Base-by-base conservation (phyloP, 2,113 vertebrate species). In the Dicerorhinus sumatrensis region DNA sequence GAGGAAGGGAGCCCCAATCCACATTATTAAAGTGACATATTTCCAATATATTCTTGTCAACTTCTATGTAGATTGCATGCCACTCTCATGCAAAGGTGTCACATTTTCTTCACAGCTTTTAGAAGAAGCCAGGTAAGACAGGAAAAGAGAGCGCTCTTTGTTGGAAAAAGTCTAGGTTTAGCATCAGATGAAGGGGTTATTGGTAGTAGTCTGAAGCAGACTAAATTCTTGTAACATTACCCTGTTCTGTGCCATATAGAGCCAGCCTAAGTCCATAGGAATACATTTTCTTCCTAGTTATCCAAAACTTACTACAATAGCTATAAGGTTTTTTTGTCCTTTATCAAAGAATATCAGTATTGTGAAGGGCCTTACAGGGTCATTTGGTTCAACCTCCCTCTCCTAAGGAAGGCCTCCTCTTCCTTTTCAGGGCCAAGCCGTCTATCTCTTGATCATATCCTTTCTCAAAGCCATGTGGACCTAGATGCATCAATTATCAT, bases 21-120 rank as follows among this genome's bases (percentile, higher is more conserved):
- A 60, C 69, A 76, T 89, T 91, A 87, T 87, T 77, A 85, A 89
- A 96, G 77, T 91, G 69, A 56, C 56, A 36, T 72, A 23, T 90
- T 97, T 96, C 29, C 13, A 23, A 3, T 75, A 58, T 90, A 42
- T 60, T 94, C 36, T 85, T 94, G 67, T 88, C 42, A 88, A 79
- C n/a, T 72, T 93, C 56, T 13, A 39, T 60, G 58, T 56, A 89
- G 17, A 67, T 79, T 88, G 21, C 7, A 75, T 67, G 70, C 23
- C 73, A 92, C 79, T 96, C 89, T 94, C 36, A 54, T 75, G 69
- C 67, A 83, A 73, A 76, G 17, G 2, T 75, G 89, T 94, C 63
- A 20, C 21, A 63, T 54, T 89, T 77, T 14, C 2, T 67, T 84
- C 29, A 90, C 75, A 69, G 67, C 36, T 36, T 75, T 96, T 87